Evolutionary conservation across 1,140 invertebrate species (phyloP), one percentile per base, ranked within the genome.

Genomic region (Orius insidiosus): DNA sequence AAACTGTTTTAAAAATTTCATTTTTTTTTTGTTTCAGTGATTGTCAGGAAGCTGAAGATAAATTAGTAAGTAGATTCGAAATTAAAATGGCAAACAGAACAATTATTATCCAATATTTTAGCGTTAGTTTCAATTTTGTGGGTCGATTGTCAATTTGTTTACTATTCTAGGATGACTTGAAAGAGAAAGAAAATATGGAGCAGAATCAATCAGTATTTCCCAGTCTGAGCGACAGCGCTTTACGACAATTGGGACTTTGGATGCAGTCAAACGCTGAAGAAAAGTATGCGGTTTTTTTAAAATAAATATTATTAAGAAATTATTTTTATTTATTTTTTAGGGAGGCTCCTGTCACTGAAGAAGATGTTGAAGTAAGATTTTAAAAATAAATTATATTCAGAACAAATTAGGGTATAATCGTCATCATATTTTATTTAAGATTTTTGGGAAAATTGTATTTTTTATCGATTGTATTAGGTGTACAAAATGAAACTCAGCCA

Each of bases 311-410:
- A n/a, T n/a, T n/a, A n/a, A n/a, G n/a, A n/a, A n/a, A n/a, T n/a
- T n/a, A n/a, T n/a, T n/a, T n/a, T n/a, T n/a, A n/a, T n/a, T 45
- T 45, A 40, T 41, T 32, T 51, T 47, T 47, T 45, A 53, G 52
- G 30, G 49, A 53, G 31, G 15, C 41, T n/a, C 40, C 42, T 24
- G 34, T 45, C 15, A 30, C 41, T 18, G 52, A 53, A 14, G 45
- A 44, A 34, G 49, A 53, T 30, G 43, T 53, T 35, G 49, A 53
- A 49, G 52, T 53, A 45, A 50, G 41, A 36, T 16, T 18, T 13
- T 24, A n/a, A n/a, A n/a, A n/a, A n/a, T n/a, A n/a, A n/a, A 14
- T 41, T 18, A n/a, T 18, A 18, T 41, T 24, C 16, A 14, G 6
- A 33, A 33, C n/a, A 7, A 33, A 33, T 33, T 7, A 33, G n/a